phyloP scores from a whole-genome alignment of 1,140 invertebrate genomes.

The Drosophila punjabiensis region DNA sequence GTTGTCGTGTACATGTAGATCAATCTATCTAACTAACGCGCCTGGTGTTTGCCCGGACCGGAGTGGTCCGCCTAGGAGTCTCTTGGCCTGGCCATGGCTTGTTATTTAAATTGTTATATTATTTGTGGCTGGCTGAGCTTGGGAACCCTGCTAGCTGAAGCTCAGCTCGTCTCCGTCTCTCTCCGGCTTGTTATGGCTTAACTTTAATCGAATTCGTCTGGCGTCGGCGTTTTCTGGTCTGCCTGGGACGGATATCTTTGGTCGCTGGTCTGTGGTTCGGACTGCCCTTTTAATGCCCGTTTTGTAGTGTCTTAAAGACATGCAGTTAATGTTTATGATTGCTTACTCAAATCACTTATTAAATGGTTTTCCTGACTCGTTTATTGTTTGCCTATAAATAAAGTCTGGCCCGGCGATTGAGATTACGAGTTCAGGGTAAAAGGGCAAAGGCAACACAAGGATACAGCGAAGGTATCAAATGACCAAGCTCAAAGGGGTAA shows the following conservation, averaged over 20 bases:
- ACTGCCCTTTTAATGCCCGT: slow-evolving; percentile 60
- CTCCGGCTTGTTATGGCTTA: slow-evolving; percentile 68
- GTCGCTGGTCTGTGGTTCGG: slow-evolving; percentile 14
- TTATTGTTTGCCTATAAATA: slow-evolving; percentile 53
- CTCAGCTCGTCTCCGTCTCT: slow-evolving; percentile 18
- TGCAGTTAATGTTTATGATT: slow-evolving; percentile 69
- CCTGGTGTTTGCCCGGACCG: slow-evolving; percentile 69
- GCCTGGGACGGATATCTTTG: slow-evolving; percentile 9
- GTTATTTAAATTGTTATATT: slow-evolving; percentile 84
- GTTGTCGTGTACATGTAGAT: slow-evolving; percentile 82
- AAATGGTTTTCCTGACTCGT: slow-evolving; percentile 50
- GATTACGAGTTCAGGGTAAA: slow-evolving; percentile 7
- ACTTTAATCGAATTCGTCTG: slow-evolving; percentile 80
- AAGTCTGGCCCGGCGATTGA: slow-evolving; percentile 18
- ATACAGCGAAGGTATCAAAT: slow-evolving; percentile 13
- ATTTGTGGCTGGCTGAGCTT: slow-evolving; percentile 77
- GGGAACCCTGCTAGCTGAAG: slow-evolving; percentile 60
- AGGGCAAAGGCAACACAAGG: not conserved
- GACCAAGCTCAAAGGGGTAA: slow-evolving; percentile 1
- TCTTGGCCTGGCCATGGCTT: slow-evolving; percentile 66
- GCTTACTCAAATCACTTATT: slow-evolving; percentile 72
- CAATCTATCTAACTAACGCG: slow-evolving; percentile 84
- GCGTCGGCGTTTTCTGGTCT: slow-evolving; percentile 37
- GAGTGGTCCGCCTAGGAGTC: slow-evolving; percentile 19
- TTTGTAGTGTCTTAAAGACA: slow-evolving; percentile 64